phyloP scores from a whole-genome alignment of 2,797 vertebrate species.

The Anableps anableps region DNA sequence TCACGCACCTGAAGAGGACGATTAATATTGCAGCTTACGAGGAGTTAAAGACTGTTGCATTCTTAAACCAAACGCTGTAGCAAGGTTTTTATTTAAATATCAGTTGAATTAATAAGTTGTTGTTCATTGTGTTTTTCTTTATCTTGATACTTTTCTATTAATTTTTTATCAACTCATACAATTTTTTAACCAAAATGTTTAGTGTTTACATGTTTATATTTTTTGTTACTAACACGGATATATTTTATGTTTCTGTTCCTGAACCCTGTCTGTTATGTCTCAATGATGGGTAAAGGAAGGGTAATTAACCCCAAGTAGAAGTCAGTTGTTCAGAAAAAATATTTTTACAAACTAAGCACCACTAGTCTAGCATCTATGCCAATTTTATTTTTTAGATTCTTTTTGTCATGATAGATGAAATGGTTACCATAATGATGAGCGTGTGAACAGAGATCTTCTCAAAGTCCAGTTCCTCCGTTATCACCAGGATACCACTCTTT shows the following conservation, averaged over 20 bases:
- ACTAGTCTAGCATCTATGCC: neutral
- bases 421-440: slow-evolving; percentile 90
- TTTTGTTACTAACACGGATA: neutral
- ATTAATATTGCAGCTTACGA: neutral
- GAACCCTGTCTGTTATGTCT: too few relatives aligned
- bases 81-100: neutral
- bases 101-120: neutral
- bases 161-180: neutral
- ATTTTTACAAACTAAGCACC: neutral
- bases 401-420: neutral
- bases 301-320: too few relatives aligned
- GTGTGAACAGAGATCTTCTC: slow-evolving; percentile 84
- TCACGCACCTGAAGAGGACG: slow-evolving; percentile 87
- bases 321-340: too few relatives aligned
- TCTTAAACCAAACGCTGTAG: neutral
- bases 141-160: neutral
- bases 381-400: neutral
- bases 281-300: too few relatives aligned
- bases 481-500: slow-evolving; percentile 86
- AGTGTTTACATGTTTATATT: neutral
- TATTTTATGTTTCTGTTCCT: too few relatives aligned
- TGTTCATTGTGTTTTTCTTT: neutral
- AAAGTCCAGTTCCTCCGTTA: slow-evolving; percentile 87
- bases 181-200: neutral
- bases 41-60: neutral